These are phyloP conservation scores for Mus spretus DNA, from an alignment of 2,797 vertebrate genomes.

Conservation along the genomic window DNA sequence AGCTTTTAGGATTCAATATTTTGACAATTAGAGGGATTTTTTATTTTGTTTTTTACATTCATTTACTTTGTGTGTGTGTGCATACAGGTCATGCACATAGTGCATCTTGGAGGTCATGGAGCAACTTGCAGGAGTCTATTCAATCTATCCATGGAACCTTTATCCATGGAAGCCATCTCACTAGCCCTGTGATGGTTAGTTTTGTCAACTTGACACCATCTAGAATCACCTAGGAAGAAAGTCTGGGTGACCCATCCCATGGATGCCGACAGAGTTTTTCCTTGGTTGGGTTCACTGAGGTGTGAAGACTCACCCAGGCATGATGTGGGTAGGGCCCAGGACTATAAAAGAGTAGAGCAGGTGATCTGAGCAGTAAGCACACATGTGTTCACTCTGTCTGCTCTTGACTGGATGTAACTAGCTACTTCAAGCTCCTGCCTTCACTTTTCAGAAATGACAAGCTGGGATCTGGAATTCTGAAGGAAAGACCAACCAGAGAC, in stretches of 20 bases:
- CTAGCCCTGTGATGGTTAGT: too few species aligned
- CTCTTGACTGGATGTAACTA: not conserved
- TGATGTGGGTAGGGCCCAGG: not conserved
- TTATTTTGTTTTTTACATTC: not conserved
- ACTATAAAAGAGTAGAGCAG: not conserved
- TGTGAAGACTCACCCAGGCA: not conserved
- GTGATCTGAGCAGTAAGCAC: not conserved
- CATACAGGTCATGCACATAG: not conserved
- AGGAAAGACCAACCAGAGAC: too few species aligned
- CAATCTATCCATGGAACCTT: not conserved
- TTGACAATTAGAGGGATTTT: too few species aligned
- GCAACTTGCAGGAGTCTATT: not conserved
- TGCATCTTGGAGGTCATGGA: not conserved
- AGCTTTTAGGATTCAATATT: not conserved
- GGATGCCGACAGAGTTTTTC: not conserved
- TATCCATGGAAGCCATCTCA: not conserved
- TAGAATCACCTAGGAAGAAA: not conserved
- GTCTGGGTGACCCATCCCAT: rapidly evolving
- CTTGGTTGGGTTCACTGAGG: not conserved
- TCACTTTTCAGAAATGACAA: not conserved
- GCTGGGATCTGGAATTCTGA: not conserved
- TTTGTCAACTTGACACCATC: not conserved
- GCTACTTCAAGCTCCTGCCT: not conserved
- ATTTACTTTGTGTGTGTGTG: too few species aligned
- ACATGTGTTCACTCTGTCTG: not conserved